Evolutionary conservation across 2,888 invertebrate genomes (phyloP).

Genomic region (Anagyrus pseudococci): DNA sequence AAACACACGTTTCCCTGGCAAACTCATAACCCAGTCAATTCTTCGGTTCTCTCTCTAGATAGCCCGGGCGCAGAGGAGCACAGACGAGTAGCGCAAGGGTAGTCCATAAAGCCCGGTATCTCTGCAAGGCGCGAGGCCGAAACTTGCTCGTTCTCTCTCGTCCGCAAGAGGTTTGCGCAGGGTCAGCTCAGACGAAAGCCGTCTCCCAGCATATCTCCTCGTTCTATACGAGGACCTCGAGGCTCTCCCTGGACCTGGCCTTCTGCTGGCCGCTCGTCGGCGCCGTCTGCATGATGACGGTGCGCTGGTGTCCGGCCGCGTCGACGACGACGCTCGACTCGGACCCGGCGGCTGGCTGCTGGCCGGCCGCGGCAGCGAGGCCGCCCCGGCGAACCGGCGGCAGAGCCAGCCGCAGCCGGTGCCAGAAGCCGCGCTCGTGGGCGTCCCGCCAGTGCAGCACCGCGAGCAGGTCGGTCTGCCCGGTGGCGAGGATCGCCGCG

Average conservation of each 20-base stretch:
- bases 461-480: constrained; percentile 40
- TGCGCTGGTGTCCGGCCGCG: constrained; percentile 41
- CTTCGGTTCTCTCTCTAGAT: no score
- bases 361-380: no score
- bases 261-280: constrained; percentile 52
- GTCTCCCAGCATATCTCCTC: constrained; percentile 3
- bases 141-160: no score
- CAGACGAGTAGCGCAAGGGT: no score
- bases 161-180: constrained; percentile 10
- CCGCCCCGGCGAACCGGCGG: no score
- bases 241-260: constrained; percentile 57
- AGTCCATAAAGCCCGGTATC: no score
- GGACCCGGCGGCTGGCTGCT: constrained; percentile 31
- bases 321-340: background rate
- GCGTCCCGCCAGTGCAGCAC: constrained; percentile 53
- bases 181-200: background rate
- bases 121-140: no score
- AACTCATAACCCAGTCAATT: no score
- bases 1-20: no score
- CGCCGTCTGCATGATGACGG: constrained; percentile 59
- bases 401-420: constrained; percentile 69
- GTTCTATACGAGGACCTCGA: constrained; percentile 58
- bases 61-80: no score
- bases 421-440: constrained; percentile 68
- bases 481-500: background rate